Percentiles rank a stretch among this genome's conserved stretches.
Evolutionary conservation across 2,113 vertebrate genomes (phyloP).

Genomic region (Peromyscus californicus): DNA sequence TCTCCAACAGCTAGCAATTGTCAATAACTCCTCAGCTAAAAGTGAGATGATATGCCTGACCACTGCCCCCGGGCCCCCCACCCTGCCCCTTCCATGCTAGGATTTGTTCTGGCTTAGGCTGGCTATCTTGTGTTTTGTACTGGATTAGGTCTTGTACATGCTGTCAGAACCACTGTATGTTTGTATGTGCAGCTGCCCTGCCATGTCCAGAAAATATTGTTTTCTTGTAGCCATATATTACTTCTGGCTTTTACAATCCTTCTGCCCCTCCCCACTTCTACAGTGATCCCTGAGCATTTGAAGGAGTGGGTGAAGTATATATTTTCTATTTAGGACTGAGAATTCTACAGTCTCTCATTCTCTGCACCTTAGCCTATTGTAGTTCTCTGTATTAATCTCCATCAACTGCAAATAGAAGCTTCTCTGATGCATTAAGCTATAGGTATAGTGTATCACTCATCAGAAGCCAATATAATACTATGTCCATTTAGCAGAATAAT

Average conservation of each 20-base stretch:
- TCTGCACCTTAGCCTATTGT: background rate
- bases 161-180: background rate
- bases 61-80: too few species aligned
- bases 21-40: background rate
- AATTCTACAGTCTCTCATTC: background rate
- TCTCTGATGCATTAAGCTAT: background rate
- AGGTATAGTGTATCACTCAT: background rate
- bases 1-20: background rate
- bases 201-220: too few species aligned
- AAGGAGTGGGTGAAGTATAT: background rate
- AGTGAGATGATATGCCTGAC: background rate
- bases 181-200: too few species aligned
- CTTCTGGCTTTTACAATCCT: background rate
- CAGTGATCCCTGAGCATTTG: background rate
- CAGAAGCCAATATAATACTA: background rate
- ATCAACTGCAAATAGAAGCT: background rate
- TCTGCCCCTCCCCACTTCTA: background rate
- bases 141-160: background rate
- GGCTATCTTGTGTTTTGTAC: background rate
- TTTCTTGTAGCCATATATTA: background rate
- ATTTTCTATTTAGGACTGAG: background rate
- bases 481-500: background rate
- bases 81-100: too few species aligned
- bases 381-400: background rate
- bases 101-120: background rate